These are phyloP conservation scores for Nothobranchius kuhntae DNA, from an alignment of 2,113 vertebrate genomes.

Conservation along the genomic window DNA sequence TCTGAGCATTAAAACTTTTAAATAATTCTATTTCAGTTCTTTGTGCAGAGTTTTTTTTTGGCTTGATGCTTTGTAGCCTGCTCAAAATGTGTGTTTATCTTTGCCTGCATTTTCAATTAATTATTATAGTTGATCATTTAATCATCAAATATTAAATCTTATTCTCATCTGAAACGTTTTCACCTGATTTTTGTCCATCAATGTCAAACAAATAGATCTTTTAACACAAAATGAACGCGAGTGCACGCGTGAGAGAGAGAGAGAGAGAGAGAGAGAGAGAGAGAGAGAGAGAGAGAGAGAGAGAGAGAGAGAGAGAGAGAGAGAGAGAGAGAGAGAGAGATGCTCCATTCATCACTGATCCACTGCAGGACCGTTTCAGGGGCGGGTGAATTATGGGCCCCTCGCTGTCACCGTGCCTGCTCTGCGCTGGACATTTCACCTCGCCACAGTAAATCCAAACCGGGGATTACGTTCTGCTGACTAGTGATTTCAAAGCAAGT, in stretches of 20 bases:
- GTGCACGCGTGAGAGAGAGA: background rate
- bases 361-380: conserved; percentile 74
- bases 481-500: conserved; percentile 54
- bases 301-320: conserved; percentile 34
- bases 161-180: too few species aligned
- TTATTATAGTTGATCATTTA: too few species aligned
- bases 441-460: conserved; percentile 70
- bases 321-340: conserved; percentile 22
- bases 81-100: too few species aligned
- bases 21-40: too few species aligned
- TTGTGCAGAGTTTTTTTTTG: too few species aligned
- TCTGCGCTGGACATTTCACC: conserved; percentile 71
- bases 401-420: conserved; percentile 69
- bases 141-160: too few species aligned
- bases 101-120: too few species aligned
- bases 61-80: too few species aligned
- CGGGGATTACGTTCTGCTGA: conserved; percentile 63
- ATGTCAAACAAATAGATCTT: too few species aligned
- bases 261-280: conserved; percentile 31
- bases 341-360: conserved; percentile 74
- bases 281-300: conserved; percentile 36
- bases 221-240: background rate
- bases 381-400: conserved; percentile 71
- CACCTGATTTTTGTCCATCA: too few species aligned
- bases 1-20: too few species aligned